phyloP scores from a whole-genome alignment of 2,888 invertebrate species.

The Napeogenes sylphis region DNA sequence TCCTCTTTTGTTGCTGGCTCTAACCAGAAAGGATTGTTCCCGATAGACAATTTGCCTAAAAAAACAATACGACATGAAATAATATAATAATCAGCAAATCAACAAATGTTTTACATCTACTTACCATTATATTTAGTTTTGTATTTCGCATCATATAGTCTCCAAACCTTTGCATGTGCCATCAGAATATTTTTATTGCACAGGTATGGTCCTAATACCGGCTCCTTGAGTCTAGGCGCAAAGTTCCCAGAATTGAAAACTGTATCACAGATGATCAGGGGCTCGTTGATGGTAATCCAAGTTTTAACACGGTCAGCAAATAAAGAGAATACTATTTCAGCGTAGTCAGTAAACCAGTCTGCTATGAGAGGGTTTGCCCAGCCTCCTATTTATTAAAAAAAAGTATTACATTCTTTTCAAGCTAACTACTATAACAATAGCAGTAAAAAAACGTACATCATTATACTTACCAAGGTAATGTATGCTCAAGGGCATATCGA shows the following conservation, averaged over 20 bases:
- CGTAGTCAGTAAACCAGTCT: conserved; percentile 81
- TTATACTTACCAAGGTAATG: conserved; percentile 38
- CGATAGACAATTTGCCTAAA: conserved; percentile 40
- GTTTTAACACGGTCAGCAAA: conserved; percentile 79
- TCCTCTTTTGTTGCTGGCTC: conserved; percentile 66
- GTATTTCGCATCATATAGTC: conserved; percentile 75
- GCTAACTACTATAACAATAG: too few species aligned
- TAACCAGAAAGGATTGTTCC: conserved; percentile 55
- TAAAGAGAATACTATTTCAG: conserved; percentile 71
- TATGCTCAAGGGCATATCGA: conserved; percentile 74
- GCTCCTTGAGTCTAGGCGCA: conserved; percentile 48
- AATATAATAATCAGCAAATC: too few species aligned
- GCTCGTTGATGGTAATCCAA: conserved; percentile 87
- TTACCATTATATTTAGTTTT: conserved; percentile 65
- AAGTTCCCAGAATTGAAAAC: conserved; percentile 58
- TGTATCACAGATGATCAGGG: conserved; percentile 59
- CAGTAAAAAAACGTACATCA: too few species aligned
- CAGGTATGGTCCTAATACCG: conserved; percentile 73
- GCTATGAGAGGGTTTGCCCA: conserved; percentile 80
- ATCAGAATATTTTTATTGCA: conserved; percentile 81
- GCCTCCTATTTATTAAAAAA: conserved; percentile 63
- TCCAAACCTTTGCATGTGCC: conserved; percentile 80
- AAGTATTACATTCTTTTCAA: background rate
- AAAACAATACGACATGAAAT: background rate
- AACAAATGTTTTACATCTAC: conserved; percentile 9